A percentile compares a stretch with the other conserved stretches of the same genome.
Evolutionary conservation across 2,113 vertebrate species (phyloP).

Genomic region (Oriolus oriolus): DNA sequence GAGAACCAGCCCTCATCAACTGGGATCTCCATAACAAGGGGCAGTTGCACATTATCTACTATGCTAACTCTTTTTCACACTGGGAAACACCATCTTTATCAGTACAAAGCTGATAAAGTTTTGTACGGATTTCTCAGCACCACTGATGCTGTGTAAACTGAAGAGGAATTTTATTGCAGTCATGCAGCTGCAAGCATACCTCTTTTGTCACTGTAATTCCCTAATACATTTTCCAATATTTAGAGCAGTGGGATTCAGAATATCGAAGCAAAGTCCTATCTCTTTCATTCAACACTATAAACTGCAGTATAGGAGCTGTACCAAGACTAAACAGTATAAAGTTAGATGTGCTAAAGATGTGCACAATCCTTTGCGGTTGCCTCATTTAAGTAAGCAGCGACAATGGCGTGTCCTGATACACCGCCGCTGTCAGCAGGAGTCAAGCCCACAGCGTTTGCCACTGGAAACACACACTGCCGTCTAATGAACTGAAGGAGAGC

Average conservation of each 20-base stretch:
- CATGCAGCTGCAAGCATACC: neutral
- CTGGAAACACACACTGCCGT: neutral
- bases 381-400: rapidly evolving
- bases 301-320: neutral
- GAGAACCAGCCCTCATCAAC: neutral
- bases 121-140: neutral
- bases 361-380: neutral
- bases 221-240: neutral
- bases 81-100: neutral
- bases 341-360: neutral
- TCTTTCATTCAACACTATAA: neutral
- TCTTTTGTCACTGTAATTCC: neutral
- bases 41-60: neutral
- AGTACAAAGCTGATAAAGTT: neutral
- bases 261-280: neutral
- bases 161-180: neutral
- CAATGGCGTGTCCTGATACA: neutral
- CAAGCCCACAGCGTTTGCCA: neutral
- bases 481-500: neutral
- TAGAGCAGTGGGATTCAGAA: neutral
- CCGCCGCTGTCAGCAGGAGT: neutral
- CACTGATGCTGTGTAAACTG: neutral
- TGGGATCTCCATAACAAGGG: neutral
- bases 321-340: neutral
- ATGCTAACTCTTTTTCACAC: neutral